Conservation (phyloP, 2,797 vertebrate species). For the Pampus argenteus region DNA sequence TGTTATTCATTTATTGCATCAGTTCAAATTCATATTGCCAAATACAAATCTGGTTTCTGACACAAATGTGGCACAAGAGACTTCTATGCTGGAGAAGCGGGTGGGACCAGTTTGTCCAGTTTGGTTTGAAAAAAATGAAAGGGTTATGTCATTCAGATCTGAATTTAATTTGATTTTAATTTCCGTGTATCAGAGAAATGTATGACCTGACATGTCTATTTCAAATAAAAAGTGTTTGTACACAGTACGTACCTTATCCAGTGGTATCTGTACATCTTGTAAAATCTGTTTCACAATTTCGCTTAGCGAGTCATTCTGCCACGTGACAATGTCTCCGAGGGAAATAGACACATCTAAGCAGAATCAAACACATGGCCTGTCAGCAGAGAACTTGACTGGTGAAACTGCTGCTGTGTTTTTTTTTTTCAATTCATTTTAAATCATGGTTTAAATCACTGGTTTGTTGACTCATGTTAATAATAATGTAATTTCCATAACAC, state of each 20-base stretch:
- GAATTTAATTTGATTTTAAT: no score
- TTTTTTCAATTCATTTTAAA: no score
- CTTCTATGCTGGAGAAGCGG: not conserved
- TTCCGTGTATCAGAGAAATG: not conserved
- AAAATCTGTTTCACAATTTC: conserved; percentile 53
- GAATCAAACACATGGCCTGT: conserved; percentile 13
- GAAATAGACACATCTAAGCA: conserved; percentile 74
- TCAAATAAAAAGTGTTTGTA: not conserved
- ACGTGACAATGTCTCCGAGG: conserved; percentile 73
- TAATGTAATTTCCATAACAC: not conserved
- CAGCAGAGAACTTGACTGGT: not conserved
- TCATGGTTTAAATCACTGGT: no score
- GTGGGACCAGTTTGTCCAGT: not conserved
- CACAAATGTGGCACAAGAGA: no score
- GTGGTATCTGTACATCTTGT: conserved; percentile 71
- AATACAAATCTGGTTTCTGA: no score
- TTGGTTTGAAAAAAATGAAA: no score
- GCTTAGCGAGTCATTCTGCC: conserved; percentile 57
- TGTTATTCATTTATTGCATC: not conserved
- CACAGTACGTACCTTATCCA: conserved; percentile 74
- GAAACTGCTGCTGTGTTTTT: not conserved
- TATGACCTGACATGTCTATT: not conserved
- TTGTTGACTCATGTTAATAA: not conserved
- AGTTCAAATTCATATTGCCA: not conserved
- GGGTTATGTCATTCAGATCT: not conserved